Percentiles rank a stretch among this genome's conserved stretches.
phyloP scores from a whole-genome alignment of 2,888 invertebrate genomes.

The Aspidiotus destructor region DNA sequence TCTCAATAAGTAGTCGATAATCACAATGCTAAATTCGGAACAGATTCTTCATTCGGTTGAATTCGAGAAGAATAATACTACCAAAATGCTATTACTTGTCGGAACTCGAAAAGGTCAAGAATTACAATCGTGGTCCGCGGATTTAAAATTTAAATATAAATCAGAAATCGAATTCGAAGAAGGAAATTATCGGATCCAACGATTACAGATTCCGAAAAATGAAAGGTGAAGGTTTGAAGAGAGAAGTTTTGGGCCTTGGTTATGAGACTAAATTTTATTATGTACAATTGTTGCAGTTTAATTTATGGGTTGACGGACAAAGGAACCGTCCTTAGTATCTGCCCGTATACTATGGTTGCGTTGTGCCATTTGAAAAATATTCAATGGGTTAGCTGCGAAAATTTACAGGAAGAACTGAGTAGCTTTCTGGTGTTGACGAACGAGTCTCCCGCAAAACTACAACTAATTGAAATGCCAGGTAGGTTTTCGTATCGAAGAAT shows the following conservation, averaged over 20 bases:
- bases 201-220: constrained; percentile 10
- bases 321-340: constrained; percentile 38
- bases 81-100: not conserved
- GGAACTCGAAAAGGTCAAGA: constrained; percentile 9
- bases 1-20: not conserved
- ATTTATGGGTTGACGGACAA: constrained; percentile 37
- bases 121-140: constrained; percentile 19
- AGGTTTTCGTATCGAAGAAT: not conserved
- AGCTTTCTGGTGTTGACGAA: constrained; percentile 33
- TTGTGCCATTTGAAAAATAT: constrained; percentile 35
- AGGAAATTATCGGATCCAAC: constrained; percentile 5
- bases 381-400: constrained; percentile 37
- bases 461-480: constrained; percentile 33
- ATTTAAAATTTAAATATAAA: not conserved
- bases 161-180: not conserved
- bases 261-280: not conserved
- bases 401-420: constrained; percentile 36
- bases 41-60: not conserved
- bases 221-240: not conserved
- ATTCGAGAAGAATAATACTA: not conserved
- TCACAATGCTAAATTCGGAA: not conserved
- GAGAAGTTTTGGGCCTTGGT: too few relatives aligned
- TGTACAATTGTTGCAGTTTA: constrained; percentile 31
- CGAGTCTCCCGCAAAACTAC: constrained; percentile 17
- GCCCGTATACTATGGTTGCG: constrained; percentile 37